Base-by-base conservation (phyloP, 2,888 invertebrate species). In the Podabrus alpinus region DNA sequence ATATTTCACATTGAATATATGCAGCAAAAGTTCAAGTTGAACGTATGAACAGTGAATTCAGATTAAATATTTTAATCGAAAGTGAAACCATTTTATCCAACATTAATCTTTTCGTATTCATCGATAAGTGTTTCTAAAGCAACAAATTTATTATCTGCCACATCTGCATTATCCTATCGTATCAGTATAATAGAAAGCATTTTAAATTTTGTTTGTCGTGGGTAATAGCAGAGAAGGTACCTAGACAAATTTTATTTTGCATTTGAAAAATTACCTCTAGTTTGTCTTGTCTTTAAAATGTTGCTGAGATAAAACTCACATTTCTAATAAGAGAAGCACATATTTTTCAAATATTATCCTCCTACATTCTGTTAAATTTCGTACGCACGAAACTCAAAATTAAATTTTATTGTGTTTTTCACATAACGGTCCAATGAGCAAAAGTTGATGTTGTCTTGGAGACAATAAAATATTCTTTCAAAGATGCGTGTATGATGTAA, bases 371-470 rank as follows among this genome's bases (percentile, higher is more conserved):
- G 64, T 11, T 69, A 60, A 61, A 66, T 73, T 15, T 25, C 64
- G 64, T 68, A 21, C 75, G 61, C 68, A 60, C 29, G 21, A 71
- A 69, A 71, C 61, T 64, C 71, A 74, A 78, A 78, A 78, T 78
- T 78, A 74, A 74, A 78, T 76, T 78, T 70, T 69, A 76, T 77
- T 76, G 77, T 76, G 66, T 72, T 73, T 71, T 64, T 69, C 69
- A 69, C 73, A 73, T n/a, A n/a, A 74, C 75, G 71, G 69, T 69
- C 66, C 77, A 72, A 61, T 45, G 68, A 69, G 72, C 68, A 75
- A 71, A 71, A 73, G 29, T 71, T 72, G 68, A 73, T 69, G 78
- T 78, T 77, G 78, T 77, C 77, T 73, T 77, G 78, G 71, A 68
- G 71, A 77, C 77, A 72, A 73, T 68, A 75, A 64, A 69, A 1